Base-by-base conservation (phyloP, 2,888 invertebrate species). In the Beris morrisii region DNA sequence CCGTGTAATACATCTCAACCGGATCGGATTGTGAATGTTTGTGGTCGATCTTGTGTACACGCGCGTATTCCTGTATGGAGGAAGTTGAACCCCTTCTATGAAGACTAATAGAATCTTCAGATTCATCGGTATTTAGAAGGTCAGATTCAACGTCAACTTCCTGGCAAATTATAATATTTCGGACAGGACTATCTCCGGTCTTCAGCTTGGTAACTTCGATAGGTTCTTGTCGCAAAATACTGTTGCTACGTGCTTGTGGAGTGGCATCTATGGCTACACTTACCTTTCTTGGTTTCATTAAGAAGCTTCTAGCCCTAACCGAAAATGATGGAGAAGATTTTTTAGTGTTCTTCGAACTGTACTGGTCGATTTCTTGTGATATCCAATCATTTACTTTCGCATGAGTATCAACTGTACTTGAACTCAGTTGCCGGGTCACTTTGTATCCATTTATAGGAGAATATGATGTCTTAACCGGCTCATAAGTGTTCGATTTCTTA, bases 371-470 rank as follows among this genome's bases (percentile, higher is more conserved):
- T 77, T 91, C 91, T 70, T 90, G 88, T 0, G 90, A 87, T 72
- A 93, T 93, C 93, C 93, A 93, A 73, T 93, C 91, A 69, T 88
- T 85, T 1, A 93, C 93, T 83, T 93, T 93, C 12, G 91, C 89
- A 75, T 92, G 90, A 0, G 93, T 90, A 77, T 93, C 93, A 70
- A 93, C 86, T 0, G 93, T 93, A 69, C 91, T 92, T 5, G 86
- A 87, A 5, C 91, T 92, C 74, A 90, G 84, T 77, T 91, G 89
- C 28, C 91, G 80, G 22, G 88, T 84, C 32, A 90, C 79, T 76
- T 88, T 87, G 73, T 87, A 87, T 70, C 86, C 85, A 72, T 83
- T 80, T 69, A 85, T 84, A 9, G 80, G 78, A 0, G 79, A 79
- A 43, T 67, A 56, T 30, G 57, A 43, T 11, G 75, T 77, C 74